A percentile compares a stretch with the other conserved stretches of the same genome.
Conservation (phyloP, 2,113 vertebrate genomes). For the Odontophorus gujanensis region DNA sequence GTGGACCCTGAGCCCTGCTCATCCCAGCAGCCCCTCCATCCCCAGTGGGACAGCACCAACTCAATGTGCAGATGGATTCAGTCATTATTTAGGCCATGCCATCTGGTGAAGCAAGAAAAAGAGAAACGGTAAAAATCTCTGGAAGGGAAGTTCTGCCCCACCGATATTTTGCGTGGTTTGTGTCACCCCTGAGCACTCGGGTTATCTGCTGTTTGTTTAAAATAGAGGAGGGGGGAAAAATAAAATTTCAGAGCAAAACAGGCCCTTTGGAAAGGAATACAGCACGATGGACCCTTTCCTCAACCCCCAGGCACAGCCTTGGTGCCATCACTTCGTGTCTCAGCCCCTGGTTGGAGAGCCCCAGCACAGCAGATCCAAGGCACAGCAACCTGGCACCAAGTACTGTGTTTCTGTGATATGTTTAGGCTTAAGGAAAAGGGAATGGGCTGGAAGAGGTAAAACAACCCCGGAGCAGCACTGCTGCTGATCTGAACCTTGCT, state of each 20-base stretch:
- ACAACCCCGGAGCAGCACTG: not conserved
- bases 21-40: not conserved
- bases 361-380: not conserved
- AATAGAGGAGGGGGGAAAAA: fast-evolving
- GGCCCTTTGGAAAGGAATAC: not conserved
- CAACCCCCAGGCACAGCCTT: not conserved
- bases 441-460: not conserved
- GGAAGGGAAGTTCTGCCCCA: not conserved
- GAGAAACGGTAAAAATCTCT: not conserved
- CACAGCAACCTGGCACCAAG: not conserved
- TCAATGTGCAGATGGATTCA: not conserved
- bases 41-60: fast-evolving
- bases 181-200: not conserved
- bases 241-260: not conserved
- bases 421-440: not conserved
- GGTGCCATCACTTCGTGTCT: not conserved
- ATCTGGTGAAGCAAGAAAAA: not conserved
- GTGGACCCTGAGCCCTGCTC: not conserved
- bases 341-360: not conserved
- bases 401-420: not conserved
- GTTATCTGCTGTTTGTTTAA: not conserved
- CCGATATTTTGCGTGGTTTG: not conserved
- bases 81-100: no score
- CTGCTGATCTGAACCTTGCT: not conserved
- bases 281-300: not conserved